Base-by-base conservation (phyloP, 2,888 invertebrate species). In the Macroteleia sp. region DNA sequence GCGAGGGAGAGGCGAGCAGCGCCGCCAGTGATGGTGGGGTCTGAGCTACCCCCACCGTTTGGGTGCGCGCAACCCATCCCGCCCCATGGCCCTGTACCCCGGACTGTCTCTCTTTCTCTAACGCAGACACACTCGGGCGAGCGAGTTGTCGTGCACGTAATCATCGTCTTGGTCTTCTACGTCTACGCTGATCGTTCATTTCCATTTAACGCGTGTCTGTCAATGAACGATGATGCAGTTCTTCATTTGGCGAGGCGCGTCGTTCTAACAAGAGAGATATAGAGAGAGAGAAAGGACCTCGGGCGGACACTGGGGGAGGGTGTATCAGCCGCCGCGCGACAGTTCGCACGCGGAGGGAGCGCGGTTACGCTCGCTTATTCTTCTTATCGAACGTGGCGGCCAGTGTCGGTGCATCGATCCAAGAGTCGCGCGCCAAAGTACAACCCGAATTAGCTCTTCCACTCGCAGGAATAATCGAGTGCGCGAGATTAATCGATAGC, bases 171-270 rank as follows among this genome's bases (percentile, higher is more conserved):
- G 57, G 42, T 28, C 16, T n/a, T n/a, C 20, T 14, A 9, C 36
- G 25, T 12, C 19, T 20, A 9, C 70, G 59, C 5, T 44, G 64
- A 59, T 61, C 66, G 59, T 66, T 66, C 66, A 46, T 52, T 66
- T 66, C 48, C 77, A 71, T 71, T 77, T 25, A 77, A 59, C 71
- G 77, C 76, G 76, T 70, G 59, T 66, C 66, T 46, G 69, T 76
- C 76, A 69, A 64, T 70, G 76, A 76, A 71, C 54, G 70, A 46
- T 36, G 70, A 46, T 32, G 70, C 44, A 14, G 59, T 52, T 61
- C 46, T 46, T 41, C 48, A 41, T 71, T 41, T 41, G 32, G 22
- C 30, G 36, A 17, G 70, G 30, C 54, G 25, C 42, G 50, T 54
- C 36, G n/a, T 10, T 6, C 14, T 39, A 36, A 48, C 39, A 22